Evolutionary conservation across 2,797 vertebrate genomes (phyloP).

Genomic region (Corythornis leucogaster): DNA sequence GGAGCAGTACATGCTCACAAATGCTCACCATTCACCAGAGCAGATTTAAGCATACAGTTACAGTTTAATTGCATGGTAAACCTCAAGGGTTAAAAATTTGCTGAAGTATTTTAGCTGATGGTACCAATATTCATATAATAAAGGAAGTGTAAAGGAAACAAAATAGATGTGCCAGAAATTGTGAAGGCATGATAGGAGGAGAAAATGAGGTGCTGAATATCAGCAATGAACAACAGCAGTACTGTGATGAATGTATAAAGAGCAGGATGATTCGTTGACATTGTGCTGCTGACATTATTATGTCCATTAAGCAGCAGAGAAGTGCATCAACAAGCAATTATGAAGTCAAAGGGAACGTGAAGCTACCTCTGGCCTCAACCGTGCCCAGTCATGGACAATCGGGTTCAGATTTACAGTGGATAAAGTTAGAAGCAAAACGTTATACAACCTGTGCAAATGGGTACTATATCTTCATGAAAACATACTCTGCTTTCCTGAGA

Average conservation of each 20-base stretch:
- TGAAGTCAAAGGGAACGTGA: not conserved
- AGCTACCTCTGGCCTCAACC: not conserved
- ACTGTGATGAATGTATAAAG: not conserved
- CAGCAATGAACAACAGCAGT: not conserved
- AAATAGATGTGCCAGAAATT: not conserved
- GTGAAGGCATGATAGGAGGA: not conserved
- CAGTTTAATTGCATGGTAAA: not conserved
- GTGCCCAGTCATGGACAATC: not conserved
- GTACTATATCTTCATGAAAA: not conserved
- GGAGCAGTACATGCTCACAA: not conserved
- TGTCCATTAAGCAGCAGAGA: not conserved
- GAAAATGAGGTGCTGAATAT: not conserved
- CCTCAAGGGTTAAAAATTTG: not conserved
- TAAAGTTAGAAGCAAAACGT: not conserved
- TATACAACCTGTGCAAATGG: not conserved
- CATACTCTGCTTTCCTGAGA: not conserved
- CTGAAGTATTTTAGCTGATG: not conserved
- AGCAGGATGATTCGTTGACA: not conserved
- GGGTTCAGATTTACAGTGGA: not conserved
- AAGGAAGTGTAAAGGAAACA: not conserved
- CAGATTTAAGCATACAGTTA: not conserved
- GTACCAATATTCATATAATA: not conserved
- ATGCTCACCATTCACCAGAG: not conserved
- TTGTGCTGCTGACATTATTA: not conserved
- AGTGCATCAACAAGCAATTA: not conserved